phyloP scores from a whole-genome alignment of 37 sponge, comb jelly and placozoan genomes.

The Mnemiopsis leidyi region DNA sequence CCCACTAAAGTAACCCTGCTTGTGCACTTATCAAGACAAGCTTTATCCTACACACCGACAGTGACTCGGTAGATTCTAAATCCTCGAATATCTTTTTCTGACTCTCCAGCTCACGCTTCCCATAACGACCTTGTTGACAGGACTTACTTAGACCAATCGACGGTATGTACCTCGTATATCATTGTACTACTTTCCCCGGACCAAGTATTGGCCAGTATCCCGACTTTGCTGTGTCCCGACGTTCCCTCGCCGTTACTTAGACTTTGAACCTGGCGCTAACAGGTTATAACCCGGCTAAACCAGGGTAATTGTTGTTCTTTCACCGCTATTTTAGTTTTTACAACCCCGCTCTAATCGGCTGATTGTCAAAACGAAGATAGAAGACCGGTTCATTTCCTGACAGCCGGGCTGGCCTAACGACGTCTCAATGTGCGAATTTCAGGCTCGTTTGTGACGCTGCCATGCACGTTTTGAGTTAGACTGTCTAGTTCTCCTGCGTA shows the following conservation, averaged over 20 bases:
- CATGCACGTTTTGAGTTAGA: background rate
- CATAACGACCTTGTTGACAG: background rate
- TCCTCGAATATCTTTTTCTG: too few species aligned
- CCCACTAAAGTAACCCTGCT: too few species aligned
- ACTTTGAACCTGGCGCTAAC: too few species aligned
- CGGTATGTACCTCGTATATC: background rate
- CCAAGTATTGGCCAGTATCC: background rate
- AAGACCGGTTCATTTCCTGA: background rate
- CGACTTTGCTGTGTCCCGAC: background rate
- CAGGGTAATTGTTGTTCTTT: too few species aligned
- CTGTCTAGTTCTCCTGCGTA: background rate
- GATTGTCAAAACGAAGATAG: background rate
- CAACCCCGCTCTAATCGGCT: background rate
- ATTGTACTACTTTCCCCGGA: background rate
- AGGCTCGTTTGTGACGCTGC: background rate
- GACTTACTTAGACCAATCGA: background rate
- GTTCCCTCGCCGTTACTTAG: too few species aligned
- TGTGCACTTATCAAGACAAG: too few species aligned
- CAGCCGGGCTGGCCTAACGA: background rate
- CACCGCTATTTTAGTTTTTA: too few species aligned
- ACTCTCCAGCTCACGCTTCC: too few species aligned
- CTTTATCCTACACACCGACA: too few species aligned
- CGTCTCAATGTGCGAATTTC: background rate
- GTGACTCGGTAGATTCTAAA: too few species aligned
- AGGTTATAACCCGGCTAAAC: too few species aligned